Evolutionary conservation across 2,888 invertebrate genomes (phyloP).

Genomic region (Cantharis rufa): DNA sequence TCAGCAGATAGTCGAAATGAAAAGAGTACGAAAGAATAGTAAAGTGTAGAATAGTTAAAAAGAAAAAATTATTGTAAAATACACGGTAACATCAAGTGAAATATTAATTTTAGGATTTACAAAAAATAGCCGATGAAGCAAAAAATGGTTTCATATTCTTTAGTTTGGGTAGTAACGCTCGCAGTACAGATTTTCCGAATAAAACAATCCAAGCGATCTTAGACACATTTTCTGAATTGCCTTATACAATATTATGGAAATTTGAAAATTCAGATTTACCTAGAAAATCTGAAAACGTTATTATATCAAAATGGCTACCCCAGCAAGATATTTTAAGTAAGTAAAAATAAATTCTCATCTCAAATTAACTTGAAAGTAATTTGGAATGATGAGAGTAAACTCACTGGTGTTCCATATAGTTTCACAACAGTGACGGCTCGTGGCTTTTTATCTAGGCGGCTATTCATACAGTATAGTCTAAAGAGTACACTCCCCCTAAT

Average conservation of each 20-base stretch:
- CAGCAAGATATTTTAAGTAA: background rate
- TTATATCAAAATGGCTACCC: background rate
- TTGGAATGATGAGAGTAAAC: no score
- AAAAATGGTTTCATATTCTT: background rate
- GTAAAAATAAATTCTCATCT: background rate
- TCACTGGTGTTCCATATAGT: no score
- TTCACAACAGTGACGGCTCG: no score
- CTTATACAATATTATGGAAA: background rate
- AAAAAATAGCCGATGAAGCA: background rate
- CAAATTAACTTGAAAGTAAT: no score
- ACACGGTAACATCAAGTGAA: background rate
- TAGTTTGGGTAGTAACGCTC: background rate
- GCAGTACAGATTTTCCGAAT: background rate
- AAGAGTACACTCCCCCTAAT: no score
- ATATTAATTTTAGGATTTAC: background rate
- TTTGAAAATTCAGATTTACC: background rate
- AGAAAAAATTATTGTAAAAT: no score
- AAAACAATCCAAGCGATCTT: background rate
- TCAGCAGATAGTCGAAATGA: no score
- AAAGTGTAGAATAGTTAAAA: no score
- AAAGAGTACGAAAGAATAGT: no score
- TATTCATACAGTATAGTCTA: no score
- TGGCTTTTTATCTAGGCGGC: no score
- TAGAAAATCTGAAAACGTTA: background rate
- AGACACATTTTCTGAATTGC: background rate